Base-by-base conservation (phyloP, 2,888 invertebrate species). In the Prosopocoilus inquinatus region DNA sequence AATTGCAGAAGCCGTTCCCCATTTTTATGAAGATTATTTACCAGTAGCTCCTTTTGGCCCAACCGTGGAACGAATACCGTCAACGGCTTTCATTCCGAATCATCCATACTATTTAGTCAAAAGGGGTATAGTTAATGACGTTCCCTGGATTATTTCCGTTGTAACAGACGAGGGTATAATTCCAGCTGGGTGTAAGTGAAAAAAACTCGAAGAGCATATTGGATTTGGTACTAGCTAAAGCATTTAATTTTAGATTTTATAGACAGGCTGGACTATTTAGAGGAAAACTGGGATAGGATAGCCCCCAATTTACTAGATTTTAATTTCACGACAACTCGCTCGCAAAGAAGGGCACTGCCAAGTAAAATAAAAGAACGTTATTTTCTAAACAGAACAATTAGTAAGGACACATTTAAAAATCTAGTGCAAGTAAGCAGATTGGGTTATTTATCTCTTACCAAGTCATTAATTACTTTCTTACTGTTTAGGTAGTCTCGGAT, bases 151-250 rank as follows among this genome's bases (percentile, higher is more conserved):
- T 51, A 79, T 83, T 0, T 83, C 84, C 4, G 80, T 85, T 16
- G 83, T 84, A 0, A 81, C 83, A 5, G 84, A 88, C 53, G 90
- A 90, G 71, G 89, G 89, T 53, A 77, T 87, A 11, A 87, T 85
- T 66, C 87, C 88, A 16, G 85, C 82, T 43, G 83, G 84, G 66
- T 81, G 87, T 86, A 28, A 28, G 20, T 28, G 5, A 28, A 28
- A 28, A 3, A 28, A 5, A 28, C 12, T 36, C 12, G 12, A 36
- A 11, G 0, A 74, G 76, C 1, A 63, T 79, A 4, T 71, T 28
- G 7, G n/a, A n/a, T n/a, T n/a, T n/a, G n/a, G n/a, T n/a, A n/a
- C n/a, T n/a, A 28, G 20, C 3, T 28, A 28, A 28, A 28, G 1
- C 7, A 28, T 28, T 28, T 28, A 28, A 5, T 28, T 86, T 2